These are phyloP conservation scores for Oncorhynchus gorbuscha DNA, from an alignment of 2,113 vertebrate genomes.

Conservation along the genomic window DNA sequence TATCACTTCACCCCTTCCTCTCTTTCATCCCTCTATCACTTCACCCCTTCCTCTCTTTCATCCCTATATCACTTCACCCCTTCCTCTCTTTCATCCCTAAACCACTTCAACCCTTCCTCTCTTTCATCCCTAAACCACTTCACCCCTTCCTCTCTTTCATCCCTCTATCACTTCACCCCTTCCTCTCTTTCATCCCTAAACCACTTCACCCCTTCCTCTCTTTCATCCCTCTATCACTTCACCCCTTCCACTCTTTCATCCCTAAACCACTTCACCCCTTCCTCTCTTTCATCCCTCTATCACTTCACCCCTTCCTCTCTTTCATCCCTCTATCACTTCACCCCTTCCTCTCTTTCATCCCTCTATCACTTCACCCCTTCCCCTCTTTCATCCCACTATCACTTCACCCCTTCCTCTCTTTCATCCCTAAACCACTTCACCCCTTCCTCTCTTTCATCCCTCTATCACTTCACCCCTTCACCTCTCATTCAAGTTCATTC, in stretches of 20 bases:
- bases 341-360: not conserved
- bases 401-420: not conserved
- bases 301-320: not conserved
- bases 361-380: not conserved
- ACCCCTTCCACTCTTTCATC: too few relatives aligned
- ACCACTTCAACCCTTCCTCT: too few relatives aligned
- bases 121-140: too few relatives aligned
- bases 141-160: not conserved
- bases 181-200: not conserved
- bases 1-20: too few relatives aligned
- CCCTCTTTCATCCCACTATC: not conserved
- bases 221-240: too few relatives aligned
- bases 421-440: not conserved
- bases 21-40: too few relatives aligned
- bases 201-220: not conserved
- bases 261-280: too few relatives aligned
- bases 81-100: not conserved
- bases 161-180: not conserved
- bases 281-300: not conserved
- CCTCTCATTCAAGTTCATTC: too few relatives aligned
- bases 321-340: slow-evolving; percentile 1
- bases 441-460: not conserved
- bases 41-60: too few relatives aligned
- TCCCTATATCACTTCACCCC: not conserved
- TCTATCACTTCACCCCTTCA: too few relatives aligned